A percentile compares a stretch with the other conserved stretches of the same genome.
phyloP scores from a whole-genome alignment of 2,888 invertebrate genomes.

The Epinotia ramella region DNA sequence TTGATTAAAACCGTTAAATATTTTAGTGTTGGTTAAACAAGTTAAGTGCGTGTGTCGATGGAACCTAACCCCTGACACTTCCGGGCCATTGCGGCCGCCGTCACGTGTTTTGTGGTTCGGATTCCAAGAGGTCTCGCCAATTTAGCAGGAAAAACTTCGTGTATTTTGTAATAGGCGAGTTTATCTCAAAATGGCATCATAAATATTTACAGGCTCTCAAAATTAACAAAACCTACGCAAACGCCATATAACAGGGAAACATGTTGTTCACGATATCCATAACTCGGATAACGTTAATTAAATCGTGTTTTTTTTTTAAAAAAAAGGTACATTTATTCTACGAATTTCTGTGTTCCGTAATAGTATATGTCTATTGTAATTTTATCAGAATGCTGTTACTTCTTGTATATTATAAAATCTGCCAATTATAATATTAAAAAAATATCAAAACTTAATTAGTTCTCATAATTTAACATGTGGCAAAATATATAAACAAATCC shows the following conservation, averaged over 20 bases:
- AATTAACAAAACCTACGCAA: too few relatives aligned
- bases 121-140: constrained; percentile 33
- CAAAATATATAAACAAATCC: neutral
- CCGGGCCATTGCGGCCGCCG: constrained; percentile 19
- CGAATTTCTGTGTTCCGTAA: too few relatives aligned
- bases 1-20: constrained; percentile 1
- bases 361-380: too few relatives aligned
- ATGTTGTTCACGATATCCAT: too few relatives aligned
- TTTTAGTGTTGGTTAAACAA: neutral
- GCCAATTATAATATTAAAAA: too few relatives aligned
- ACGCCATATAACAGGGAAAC: too few relatives aligned
- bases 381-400: too few relatives aligned
- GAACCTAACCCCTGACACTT: constrained; percentile 17
- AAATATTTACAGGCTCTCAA: too few relatives aligned
- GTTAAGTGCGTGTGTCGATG: constrained; percentile 11
- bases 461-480: neutral
- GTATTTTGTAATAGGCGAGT: neutral
- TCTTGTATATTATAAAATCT: too few relatives aligned
- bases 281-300: too few relatives aligned
- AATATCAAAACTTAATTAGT: neutral
- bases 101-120: constrained; percentile 26
- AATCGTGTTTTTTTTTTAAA: too few relatives aligned
- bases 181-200: constrained; percentile 11
- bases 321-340: too few relatives aligned
- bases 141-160: constrained; percentile 26